Evolutionary conservation across 2,797 vertebrate species (phyloP).

Genomic region (Sebastolobus altivelis): DNA sequence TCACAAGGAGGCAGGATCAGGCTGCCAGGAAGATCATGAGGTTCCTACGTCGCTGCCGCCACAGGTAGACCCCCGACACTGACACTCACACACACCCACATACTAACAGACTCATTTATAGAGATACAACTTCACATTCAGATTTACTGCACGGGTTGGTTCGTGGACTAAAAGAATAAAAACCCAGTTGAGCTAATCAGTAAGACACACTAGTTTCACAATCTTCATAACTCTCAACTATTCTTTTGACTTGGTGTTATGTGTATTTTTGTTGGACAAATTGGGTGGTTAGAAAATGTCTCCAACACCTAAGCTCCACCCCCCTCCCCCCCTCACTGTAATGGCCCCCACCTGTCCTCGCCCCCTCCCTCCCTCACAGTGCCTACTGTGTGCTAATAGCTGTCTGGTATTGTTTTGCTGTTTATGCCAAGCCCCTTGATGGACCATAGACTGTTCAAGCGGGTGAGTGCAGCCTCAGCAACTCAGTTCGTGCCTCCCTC

Average conservation of each 20-base stretch:
- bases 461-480: slow-evolving; percentile 99
- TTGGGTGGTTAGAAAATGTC: slow-evolving; percentile 66
- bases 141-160: slow-evolving; percentile 16
- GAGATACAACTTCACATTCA: slow-evolving; percentile 12
- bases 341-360: slow-evolving; percentile 70
- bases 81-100: slow-evolving; percentile 20
- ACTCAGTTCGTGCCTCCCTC: slow-evolving; percentile 86
- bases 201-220: slow-evolving; percentile 26
- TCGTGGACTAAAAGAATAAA: slow-evolving; percentile 9
- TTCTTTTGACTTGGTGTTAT: slow-evolving; percentile 33
- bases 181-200: slow-evolving; percentile 43
- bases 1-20: slow-evolving; percentile 99
- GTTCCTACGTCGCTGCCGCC: slow-evolving; percentile 98
- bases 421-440: slow-evolving; percentile 99
- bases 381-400: slow-evolving; percentile 96
- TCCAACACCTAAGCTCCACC: slow-evolving; percentile 66
- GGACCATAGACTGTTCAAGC: slow-evolving; percentile 99
- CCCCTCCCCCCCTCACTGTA: slow-evolving; percentile 60
- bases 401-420: slow-evolving; percentile 99
- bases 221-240: slow-evolving; percentile 18
- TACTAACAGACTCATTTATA: slow-evolving; percentile 9
- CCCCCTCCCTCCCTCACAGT: slow-evolving; percentile 78
- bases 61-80: slow-evolving; percentile 88
- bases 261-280: slow-evolving; percentile 48
- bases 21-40: slow-evolving; percentile 99